Evolutionary conservation across 23 tunicate species (phyloP).

Genomic region (Corella eumyota): DNA sequence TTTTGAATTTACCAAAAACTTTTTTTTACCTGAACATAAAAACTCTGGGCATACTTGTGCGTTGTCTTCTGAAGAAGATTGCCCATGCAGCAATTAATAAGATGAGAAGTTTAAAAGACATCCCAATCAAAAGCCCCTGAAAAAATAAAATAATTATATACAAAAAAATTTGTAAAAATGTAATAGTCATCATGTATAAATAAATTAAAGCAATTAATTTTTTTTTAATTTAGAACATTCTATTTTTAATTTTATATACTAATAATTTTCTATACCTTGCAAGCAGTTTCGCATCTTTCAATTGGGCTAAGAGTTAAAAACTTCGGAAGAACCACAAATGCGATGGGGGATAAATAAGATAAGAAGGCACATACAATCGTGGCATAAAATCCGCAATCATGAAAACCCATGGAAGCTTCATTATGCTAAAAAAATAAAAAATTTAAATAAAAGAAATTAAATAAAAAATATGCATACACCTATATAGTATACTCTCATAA

Average conservation of each 20-base stretch:
- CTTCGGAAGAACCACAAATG: conserved; percentile 65
- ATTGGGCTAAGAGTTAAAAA: conserved; percentile 3
- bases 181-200: neutral
- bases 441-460: too few species aligned
- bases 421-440: conserved; percentile 18
- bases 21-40: conserved; percentile 89
- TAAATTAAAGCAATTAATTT: too few species aligned
- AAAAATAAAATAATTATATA: neutral
- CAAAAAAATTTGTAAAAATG: neutral
- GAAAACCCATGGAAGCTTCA: conserved; percentile 54
- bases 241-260: neutral
- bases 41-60: conserved; percentile 96
- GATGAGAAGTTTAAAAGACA: conserved; percentile 73
- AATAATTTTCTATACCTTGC: conserved; percentile 16
- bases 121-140: conserved; percentile 72
- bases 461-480: too few species aligned
- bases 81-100: conserved; percentile 88
- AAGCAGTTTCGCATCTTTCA: conserved; percentile 26
- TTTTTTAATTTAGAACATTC: too few species aligned
- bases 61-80: conserved; percentile 74
- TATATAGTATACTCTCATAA: too few species aligned
- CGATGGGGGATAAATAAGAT: conserved; percentile 73
- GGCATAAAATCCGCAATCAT: conserved; percentile 78
- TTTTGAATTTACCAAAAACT: too few species aligned
- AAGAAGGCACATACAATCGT: conserved; percentile 66